Conservation (phyloP, 2,888 invertebrate species). For the Caenorhabditis japonica region DNA sequence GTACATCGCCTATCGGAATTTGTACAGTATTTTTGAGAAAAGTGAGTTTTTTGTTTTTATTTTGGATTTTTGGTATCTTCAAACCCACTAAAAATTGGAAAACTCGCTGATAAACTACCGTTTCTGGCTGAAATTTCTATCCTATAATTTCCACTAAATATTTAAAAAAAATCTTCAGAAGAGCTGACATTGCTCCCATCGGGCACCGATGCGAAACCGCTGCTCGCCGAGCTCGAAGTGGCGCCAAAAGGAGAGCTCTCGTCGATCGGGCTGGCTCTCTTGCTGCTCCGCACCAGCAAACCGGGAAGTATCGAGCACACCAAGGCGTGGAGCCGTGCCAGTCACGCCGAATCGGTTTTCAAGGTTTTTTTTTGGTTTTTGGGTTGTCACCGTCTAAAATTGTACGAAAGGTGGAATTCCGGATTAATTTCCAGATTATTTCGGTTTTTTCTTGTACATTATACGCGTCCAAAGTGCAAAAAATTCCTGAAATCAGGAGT, state of each 20-base stretch:
- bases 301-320: slow-evolving; percentile 40
- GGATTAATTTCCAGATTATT: too few relatives aligned
- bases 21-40: slow-evolving; percentile 40
- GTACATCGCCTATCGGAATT: slow-evolving; percentile 46
- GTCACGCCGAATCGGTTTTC: slow-evolving; percentile 51
- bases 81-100: background rate
- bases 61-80: background rate
- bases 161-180: slow-evolving; percentile 32
- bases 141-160: background rate
- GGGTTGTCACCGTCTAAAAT: too few relatives aligned
- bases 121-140: background rate
- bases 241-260: slow-evolving; percentile 58
- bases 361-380: slow-evolving; percentile 45
- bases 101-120: background rate
- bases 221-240: slow-evolving; percentile 48
- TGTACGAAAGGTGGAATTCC: too few relatives aligned
- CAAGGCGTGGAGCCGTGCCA: slow-evolving; percentile 50
- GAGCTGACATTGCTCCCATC: slow-evolving; percentile 32
- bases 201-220: slow-evolving; percentile 30
- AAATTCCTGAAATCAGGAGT: too few relatives aligned
- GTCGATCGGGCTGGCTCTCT: slow-evolving; percentile 49
- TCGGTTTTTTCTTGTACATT: too few relatives aligned
- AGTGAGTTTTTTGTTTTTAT: slow-evolving; percentile 11
- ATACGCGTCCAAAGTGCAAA: too few relatives aligned
- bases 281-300: slow-evolving; percentile 42